These are phyloP conservation scores for Atopsyche davidsoni DNA, from an alignment of 1,140 invertebrate species.

Conservation along the genomic window DNA sequence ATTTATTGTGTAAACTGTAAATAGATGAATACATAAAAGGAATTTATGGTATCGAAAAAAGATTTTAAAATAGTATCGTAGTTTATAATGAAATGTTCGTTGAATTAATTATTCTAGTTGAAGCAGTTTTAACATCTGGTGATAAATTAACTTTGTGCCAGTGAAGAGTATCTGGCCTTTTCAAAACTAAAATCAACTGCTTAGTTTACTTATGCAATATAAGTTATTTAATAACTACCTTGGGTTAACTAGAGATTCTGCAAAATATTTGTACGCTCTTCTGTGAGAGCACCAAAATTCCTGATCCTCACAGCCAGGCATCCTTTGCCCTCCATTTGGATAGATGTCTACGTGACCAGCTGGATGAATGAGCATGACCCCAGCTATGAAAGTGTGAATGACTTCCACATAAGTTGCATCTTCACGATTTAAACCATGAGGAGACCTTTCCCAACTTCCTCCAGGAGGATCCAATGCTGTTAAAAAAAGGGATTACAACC, in stretches of 20 bases:
- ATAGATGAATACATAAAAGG: too few relatives aligned
- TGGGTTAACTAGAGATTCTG: slow-evolving; percentile 33
- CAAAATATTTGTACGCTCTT: slow-evolving; percentile 34
- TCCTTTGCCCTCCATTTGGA: slow-evolving; percentile 56
- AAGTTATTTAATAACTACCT: slow-evolving; percentile 34
- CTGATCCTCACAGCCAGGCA: slow-evolving; percentile 56
- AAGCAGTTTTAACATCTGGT: too few relatives aligned
- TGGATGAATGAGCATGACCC: neutral
- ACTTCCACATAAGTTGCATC: slow-evolving; percentile 53
- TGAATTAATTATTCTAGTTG: too few relatives aligned
- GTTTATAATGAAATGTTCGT: too few relatives aligned
- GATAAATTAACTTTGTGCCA: too few relatives aligned
- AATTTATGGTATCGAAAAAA: too few relatives aligned
- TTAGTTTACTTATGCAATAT: too few relatives aligned
- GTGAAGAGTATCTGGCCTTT: too few relatives aligned
- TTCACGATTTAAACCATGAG: slow-evolving; percentile 27
- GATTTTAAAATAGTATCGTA: too few relatives aligned
- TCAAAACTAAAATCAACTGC: too few relatives aligned
- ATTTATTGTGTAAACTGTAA: too few relatives aligned
- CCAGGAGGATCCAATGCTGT: slow-evolving; percentile 58
- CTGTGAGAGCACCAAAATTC: slow-evolving; percentile 36
- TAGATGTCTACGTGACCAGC: slow-evolving; percentile 58
- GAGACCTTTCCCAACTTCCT: slow-evolving; percentile 43
- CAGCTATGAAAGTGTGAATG: slow-evolving; percentile 49
- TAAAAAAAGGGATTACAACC: too few relatives aligned